Evolutionary conservation across 1,140 invertebrate species (phyloP), one percentile per base, ranked within the genome.

Genomic region (Cryptotermes secundus): DNA sequence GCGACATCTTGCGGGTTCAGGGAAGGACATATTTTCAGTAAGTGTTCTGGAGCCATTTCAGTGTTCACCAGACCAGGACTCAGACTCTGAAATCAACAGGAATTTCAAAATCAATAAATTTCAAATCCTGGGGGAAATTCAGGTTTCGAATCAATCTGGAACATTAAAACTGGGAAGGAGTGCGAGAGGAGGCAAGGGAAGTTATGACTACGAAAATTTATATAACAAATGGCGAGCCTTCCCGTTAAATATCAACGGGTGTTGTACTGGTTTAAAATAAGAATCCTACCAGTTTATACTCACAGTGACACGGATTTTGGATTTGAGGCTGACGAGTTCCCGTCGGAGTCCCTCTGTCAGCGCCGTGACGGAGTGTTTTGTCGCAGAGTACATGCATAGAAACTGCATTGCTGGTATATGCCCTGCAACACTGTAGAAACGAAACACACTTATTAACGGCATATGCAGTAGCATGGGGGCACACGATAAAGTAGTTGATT

Each of bases 341-440:
- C n/a, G n/a, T n/a, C n/a, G n/a, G n/a, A n/a, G n/a, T n/a, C n/a
- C n/a, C 83, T 91, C 89, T 14, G 88, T 87, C 16, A 91, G 86
- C 16, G 88, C 88, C 16, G 86, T 88, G 1, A 91, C 88, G 38
- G 89, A 89, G 86, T 86, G 88, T 85, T 91, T 91, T 4, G 90
- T 89, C 14, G 89, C 90, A 34, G 85, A 80, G 86, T 90, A 91
- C 34, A 84, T 80, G 10, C 24, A 7, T 1, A 65, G 6, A 19
- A 0, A 59, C 1, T n/a, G 16, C 2, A 1, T 0, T 19, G 53
- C 16, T 22, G 19, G 53, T 16, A 59, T 10, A n/a, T 59, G 53
- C 1, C 53, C 53, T 7, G 53, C 53, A 0, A 59, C 6, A 7
- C 53, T 59, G 53, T 42, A 14, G 38, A 14, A 12, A 14, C 38